Percentiles rank a stretch among this genome's conserved stretches.
Evolutionary conservation across 2,888 invertebrate species (phyloP).

Genomic region (Cheiracanthium punctorium): DNA sequence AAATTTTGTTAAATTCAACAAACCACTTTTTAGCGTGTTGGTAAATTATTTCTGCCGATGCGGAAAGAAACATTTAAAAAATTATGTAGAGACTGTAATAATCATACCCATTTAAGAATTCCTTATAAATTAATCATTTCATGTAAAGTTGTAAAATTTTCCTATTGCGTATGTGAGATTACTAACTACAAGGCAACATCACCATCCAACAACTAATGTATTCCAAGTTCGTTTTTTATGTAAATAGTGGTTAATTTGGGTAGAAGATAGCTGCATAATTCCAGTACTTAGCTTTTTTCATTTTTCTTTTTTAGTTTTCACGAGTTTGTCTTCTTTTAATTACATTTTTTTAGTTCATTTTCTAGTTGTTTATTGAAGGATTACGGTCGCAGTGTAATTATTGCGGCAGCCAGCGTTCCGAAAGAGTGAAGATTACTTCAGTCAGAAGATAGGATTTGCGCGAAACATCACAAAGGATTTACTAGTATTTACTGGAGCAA

Average conservation of each 20-base stretch:
- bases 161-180: too few species aligned
- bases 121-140: too few species aligned
- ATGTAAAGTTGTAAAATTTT: too few species aligned
- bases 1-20: too few species aligned
- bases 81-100: too few species aligned
- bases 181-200: too few species aligned
- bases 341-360: background rate
- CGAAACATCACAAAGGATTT: background rate
- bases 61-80: too few species aligned
- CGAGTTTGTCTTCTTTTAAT: background rate
- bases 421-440: background rate
- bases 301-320: constrained; percentile 5
- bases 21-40: too few species aligned
- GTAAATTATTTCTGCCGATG: too few species aligned
- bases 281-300: too few species aligned
- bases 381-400: constrained; percentile 29
- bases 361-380: background rate
- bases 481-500: background rate
- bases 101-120: too few species aligned
- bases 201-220: too few species aligned
- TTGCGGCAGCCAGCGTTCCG: constrained; percentile 11
- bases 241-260: constrained; percentile 61
- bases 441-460: background rate
- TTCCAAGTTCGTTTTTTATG: constrained; percentile 62
- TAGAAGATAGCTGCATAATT: constrained; percentile 51